Conservation (phyloP, 2,888 invertebrate genomes). For the Criorhina ranunculi region DNA sequence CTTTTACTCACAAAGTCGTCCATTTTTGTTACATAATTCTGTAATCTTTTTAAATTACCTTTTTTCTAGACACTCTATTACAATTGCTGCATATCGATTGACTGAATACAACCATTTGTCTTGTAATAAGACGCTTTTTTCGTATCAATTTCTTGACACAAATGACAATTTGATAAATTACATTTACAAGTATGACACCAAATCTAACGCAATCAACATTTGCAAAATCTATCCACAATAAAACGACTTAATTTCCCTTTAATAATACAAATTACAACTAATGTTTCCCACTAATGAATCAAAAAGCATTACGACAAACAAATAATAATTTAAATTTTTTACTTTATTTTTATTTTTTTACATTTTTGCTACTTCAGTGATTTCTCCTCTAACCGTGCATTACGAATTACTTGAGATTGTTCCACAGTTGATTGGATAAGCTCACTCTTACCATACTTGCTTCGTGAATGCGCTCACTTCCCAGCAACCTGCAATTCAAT, state of each 20-base stretch:
- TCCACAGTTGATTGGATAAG: conserved; percentile 71
- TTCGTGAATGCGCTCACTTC: conserved; percentile 38
- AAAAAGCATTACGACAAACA: conserved; percentile 50
- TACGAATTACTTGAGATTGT: conserved; percentile 62
- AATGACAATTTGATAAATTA: conserved; percentile 31
- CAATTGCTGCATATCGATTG: too few relatives aligned
- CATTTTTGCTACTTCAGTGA: conserved; percentile 60
- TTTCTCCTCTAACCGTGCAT: conserved; percentile 71
- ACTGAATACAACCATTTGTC: background rate
- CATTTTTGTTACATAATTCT: too few relatives aligned
- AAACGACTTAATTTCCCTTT: conserved; percentile 23
- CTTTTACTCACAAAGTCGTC: too few relatives aligned
- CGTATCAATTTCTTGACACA: conserved; percentile 9
- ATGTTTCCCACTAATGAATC: conserved; percentile 35
- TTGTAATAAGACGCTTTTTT: background rate
- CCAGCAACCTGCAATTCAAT: conserved; percentile 50
- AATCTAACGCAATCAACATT: background rate
- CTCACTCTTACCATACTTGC: conserved; percentile 30
- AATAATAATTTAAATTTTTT: conserved; percentile 53
- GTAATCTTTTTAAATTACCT: too few relatives aligned
- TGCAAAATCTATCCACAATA: conserved; percentile 4
- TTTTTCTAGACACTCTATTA: too few relatives aligned
- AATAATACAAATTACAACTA: conserved; percentile 34
- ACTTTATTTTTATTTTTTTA: too few relatives aligned
- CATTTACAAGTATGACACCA: conserved; percentile 5